Evolutionary conservation across 2,113 vertebrate genomes (phyloP).

Genomic region (Callaeas wilsoni): DNA sequence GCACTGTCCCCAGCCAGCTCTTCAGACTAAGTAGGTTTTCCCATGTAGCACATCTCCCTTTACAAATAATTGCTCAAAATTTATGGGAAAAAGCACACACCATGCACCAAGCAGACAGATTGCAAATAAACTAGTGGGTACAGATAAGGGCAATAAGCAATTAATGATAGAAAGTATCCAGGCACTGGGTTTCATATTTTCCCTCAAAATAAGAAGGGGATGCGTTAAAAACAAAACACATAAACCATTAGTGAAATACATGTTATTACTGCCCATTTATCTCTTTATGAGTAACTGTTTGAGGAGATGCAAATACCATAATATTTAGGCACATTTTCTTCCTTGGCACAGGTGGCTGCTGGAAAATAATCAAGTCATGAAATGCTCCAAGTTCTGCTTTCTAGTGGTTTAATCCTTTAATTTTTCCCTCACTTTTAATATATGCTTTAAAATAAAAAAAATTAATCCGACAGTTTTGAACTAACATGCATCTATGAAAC

Average conservation of each 20-base stretch:
- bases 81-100: background rate
- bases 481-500: background rate
- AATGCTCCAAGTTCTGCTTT: background rate
- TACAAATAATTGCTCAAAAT: background rate
- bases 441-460: background rate
- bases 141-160: background rate
- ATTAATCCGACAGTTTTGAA: background rate
- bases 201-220: background rate
- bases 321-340: slow-evolving; percentile 21
- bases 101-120: background rate
- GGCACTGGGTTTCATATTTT: background rate
- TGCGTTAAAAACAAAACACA: background rate
- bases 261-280: background rate
- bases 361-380: background rate
- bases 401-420: background rate
- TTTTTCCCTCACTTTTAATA: background rate
- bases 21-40: background rate
- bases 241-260: background rate
- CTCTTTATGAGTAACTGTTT: background rate
- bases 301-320: background rate
- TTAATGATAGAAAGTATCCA: background rate
- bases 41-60: background rate
- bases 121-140: background rate
- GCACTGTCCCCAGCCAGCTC: background rate
- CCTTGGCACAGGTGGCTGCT: background rate